Conservation (phyloP, 2,797 vertebrate species). For the Moxostoma hubbsi region DNA sequence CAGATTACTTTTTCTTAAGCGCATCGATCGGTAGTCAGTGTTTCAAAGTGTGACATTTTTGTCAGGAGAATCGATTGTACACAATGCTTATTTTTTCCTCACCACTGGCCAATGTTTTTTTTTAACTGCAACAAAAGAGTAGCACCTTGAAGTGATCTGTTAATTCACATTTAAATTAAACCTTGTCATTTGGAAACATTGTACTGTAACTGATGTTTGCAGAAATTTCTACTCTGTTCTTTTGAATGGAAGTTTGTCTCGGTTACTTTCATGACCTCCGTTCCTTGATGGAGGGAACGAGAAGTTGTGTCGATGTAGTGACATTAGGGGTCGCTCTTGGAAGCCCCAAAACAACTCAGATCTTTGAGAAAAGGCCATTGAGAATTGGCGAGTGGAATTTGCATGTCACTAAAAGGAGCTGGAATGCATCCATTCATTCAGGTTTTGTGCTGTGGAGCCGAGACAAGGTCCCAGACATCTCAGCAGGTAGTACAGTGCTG, state of each 20-base stretch:
- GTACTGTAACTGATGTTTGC: conserved; percentile 4
- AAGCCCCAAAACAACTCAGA: too few species aligned
- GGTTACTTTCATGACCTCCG: too few species aligned
- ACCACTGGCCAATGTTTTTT: conserved; percentile 2
- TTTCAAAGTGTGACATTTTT: conserved; percentile 44
- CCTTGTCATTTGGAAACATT: background rate
- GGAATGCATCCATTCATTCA: too few species aligned
- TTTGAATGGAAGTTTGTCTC: background rate
- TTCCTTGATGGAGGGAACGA: too few species aligned
- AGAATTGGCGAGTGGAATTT: too few species aligned
- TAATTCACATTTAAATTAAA: conserved; percentile 3
- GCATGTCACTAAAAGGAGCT: too few species aligned
- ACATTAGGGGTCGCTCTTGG: too few species aligned
- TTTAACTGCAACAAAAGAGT: conserved; percentile 4
- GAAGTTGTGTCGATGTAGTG: too few species aligned
- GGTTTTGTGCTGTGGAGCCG: too few species aligned
- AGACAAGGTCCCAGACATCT: too few species aligned
- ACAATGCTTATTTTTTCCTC: background rate
- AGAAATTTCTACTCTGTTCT: conserved; percentile 57
- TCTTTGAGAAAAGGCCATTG: too few species aligned
- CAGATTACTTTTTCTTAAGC: background rate
- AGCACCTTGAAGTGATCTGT: background rate
- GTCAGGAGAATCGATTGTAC: conserved; percentile 40
- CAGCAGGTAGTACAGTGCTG: too few species aligned
- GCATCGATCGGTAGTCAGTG: conserved; percentile 39